Evolutionary conservation across 1,140 invertebrate genomes (phyloP).

Genomic region (Asobara japonica): DNA sequence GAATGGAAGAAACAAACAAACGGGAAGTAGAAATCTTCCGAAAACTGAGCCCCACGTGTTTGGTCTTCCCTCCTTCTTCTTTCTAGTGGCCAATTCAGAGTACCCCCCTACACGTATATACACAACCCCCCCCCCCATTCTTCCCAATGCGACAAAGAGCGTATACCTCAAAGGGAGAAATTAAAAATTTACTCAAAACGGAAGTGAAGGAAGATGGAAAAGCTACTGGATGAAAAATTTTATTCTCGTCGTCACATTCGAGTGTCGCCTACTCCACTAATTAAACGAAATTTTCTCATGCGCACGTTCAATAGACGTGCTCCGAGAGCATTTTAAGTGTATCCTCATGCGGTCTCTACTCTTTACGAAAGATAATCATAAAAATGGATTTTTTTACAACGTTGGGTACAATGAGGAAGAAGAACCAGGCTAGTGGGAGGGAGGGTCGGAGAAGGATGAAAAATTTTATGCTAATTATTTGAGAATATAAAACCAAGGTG

Average conservation of each 20-base stretch:
- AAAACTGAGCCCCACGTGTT: not conserved
- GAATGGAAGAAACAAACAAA: not conserved
- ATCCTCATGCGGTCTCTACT: not conserved
- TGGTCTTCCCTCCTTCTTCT: not conserved
- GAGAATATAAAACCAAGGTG: no score
- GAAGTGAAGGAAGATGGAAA: not conserved
- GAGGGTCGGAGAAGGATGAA: no score
- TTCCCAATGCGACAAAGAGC: not conserved
- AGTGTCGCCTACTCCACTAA: constrained; percentile 1
- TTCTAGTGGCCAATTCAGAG: constrained; percentile 13
- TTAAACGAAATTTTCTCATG: constrained; percentile 10
- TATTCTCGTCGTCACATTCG: constrained; percentile 1
- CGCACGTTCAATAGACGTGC: constrained; percentile 9
- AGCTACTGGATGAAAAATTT: not conserved
- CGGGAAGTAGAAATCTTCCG: not conserved
- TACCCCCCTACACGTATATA: not conserved
- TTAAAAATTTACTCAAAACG: not conserved
- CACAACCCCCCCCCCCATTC: not conserved
- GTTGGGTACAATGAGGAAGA: not conserved
- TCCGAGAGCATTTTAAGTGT: not conserved
- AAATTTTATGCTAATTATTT: no score
- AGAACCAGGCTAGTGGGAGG: not conserved
- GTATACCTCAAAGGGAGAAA: not conserved
- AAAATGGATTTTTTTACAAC: not conserved
- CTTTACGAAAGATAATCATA: not conserved